Evolutionary conservation across 2,797 vertebrate genomes (phyloP), one percentile per base, ranked within the genome.

Genomic region (Channa striata): DNA sequence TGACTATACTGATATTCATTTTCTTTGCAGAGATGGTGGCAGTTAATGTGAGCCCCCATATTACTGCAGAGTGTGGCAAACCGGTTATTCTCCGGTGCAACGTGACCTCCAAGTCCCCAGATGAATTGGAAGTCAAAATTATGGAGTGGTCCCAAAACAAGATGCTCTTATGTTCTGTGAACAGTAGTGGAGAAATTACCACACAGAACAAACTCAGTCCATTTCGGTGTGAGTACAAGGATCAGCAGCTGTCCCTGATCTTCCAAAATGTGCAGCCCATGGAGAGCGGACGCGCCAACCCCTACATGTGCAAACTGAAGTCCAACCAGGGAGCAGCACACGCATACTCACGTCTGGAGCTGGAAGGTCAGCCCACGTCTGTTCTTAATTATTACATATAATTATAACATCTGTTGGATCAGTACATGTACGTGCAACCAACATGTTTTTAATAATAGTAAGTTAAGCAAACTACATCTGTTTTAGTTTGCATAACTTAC

Each of bases 341-440:
- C 7, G 0, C 0, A 0, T 11, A 39, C 0, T 87, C 87, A 9
- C 39, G 0, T 0, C 46, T 93, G 67, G 43, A 83, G 16, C 34
- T 92, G 11, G 59, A 86, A 90, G 92, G 92, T 93, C 53, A 90
- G 89, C 78, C 43, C 67, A 37, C 17, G 62, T 50, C 44, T 57
- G 2, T 16, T 72, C 6, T 44, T 23, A 21, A 30, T 44, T 43
- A n/a, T 0, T n/a, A n/a, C n/a, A n/a, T n/a, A n/a, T n/a, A n/a
- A n/a, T n/a, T n/a, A n/a, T n/a, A n/a, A n/a, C n/a, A n/a, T n/a
- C n/a, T n/a, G n/a, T n/a, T n/a, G n/a, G n/a, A n/a, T n/a, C n/a
- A n/a, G n/a, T n/a, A n/a, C n/a, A n/a, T n/a, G n/a, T n/a, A n/a
- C n/a, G n/a, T n/a, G n/a, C n/a, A n/a, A n/a, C n/a, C n/a, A n/a